Percentiles rank a stretch among this genome's conserved stretches.
phyloP scores from a whole-genome alignment of 2,888 invertebrate species.

The Miltochrista miniata region DNA sequence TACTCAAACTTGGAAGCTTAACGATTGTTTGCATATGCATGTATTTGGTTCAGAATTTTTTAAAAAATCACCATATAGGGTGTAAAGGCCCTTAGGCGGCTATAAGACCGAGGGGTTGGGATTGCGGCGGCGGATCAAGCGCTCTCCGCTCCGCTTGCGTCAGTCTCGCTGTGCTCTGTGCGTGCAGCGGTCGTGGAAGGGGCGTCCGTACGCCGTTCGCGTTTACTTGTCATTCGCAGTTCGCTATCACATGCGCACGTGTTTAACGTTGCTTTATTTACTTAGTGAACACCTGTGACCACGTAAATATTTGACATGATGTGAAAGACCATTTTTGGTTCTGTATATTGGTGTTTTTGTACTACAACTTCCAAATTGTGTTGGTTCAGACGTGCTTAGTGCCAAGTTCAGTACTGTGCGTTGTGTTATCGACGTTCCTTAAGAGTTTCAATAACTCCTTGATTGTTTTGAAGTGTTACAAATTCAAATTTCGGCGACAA shows the following conservation, averaged over 20 bases:
- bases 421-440: slow-evolving; percentile 45
- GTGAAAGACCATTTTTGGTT: slow-evolving; percentile 73
- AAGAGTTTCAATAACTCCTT: slow-evolving; percentile 52
- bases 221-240: slow-evolving; percentile 70
- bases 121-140: slow-evolving; percentile 48
- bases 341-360: slow-evolving; percentile 56
- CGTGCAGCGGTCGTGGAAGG: slow-evolving; percentile 70
- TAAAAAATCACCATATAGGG: slow-evolving; percentile 38
- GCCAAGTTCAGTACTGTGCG: slow-evolving; percentile 59
- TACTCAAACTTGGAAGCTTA: too few relatives aligned
- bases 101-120: slow-evolving; percentile 50
- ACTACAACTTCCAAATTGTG: slow-evolving; percentile 53
- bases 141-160: slow-evolving; percentile 34
- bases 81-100: slow-evolving; percentile 26
- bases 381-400: slow-evolving; percentile 59
- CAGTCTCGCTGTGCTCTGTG: slow-evolving; percentile 75
- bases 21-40: too few relatives aligned
- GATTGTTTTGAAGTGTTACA: slow-evolving; percentile 58
- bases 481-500: slow-evolving; percentile 71
- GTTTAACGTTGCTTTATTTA: slow-evolving; percentile 61
- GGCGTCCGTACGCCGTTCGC: slow-evolving; percentile 48
- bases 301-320: slow-evolving; percentile 73
- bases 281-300: slow-evolving; percentile 73
- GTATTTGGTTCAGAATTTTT: too few relatives aligned
- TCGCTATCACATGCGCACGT: slow-evolving; percentile 76